phyloP scores from a whole-genome alignment of 2,888 invertebrate species.

The Baccha elongata region DNA sequence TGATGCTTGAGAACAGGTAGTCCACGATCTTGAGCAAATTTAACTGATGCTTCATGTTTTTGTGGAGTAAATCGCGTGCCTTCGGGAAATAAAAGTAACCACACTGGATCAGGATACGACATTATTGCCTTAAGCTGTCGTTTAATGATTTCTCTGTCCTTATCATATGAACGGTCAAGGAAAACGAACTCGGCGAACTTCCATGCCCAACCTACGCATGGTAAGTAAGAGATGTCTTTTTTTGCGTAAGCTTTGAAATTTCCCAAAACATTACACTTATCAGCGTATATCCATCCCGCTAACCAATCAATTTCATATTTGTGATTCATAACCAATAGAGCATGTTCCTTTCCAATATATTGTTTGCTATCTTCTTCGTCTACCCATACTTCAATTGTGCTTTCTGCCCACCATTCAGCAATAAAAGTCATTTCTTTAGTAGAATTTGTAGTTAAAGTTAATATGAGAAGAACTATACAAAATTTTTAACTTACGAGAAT shows the following conservation, averaged over 20 bases:
- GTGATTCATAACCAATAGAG: slow-evolving; percentile 96
- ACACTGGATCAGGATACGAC: slow-evolving; percentile 95
- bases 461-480: no score
- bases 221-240: slow-evolving; percentile 94
- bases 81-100: slow-evolving; percentile 95
- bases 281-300: slow-evolving; percentile 95
- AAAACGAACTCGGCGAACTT: slow-evolving; percentile 97
- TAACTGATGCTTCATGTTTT: slow-evolving; percentile 93
- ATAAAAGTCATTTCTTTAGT: slow-evolving; percentile 93
- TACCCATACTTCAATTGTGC: slow-evolving; percentile 88
- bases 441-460: no score
- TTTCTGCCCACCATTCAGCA: slow-evolving; percentile 96
- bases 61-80: slow-evolving; percentile 95
- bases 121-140: slow-evolving; percentile 91
- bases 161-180: slow-evolving; percentile 94
- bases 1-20: slow-evolving; percentile 94
- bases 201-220: slow-evolving; percentile 98
- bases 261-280: slow-evolving; percentile 91
- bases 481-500: slow-evolving; percentile 91
- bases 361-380: slow-evolving; percentile 90
- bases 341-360: slow-evolving; percentile 94
- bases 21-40: slow-evolving; percentile 93
- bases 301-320: slow-evolving; percentile 98
- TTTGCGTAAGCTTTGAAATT: slow-evolving; percentile 98
- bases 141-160: slow-evolving; percentile 92